Evolutionary conservation across 2,113 vertebrate species (phyloP), one percentile per base, ranked within the genome.

Genomic region (Oreochromis spilurus): DNA sequence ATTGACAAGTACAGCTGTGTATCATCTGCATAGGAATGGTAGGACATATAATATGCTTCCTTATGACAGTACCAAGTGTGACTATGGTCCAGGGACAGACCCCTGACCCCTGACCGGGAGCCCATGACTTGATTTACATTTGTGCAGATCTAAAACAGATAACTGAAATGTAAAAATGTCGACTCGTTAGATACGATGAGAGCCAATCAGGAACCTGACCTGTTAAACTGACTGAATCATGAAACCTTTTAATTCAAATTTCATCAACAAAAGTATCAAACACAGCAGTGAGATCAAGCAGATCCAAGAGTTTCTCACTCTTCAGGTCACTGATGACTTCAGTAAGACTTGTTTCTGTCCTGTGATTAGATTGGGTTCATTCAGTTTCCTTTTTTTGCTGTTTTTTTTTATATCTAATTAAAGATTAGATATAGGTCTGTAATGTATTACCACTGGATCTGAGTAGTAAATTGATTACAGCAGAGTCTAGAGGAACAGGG

Each of bases 161-260:
- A 26, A 57, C 1, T 26, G 21, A 57, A 9, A 57, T 2, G 24
- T 57, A 5, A 58, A 26, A 16, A 16, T 57, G 55, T 29, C 0
- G 2, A 29, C 24, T 58, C 13, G 14, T 8, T 29, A 29, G 7
- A 29, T 29, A 0, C 13, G 24, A 0, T 5, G 7, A 58, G 7
- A 57, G 24, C 13, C 13, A 3, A 57, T 57, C 55, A 57, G 55
- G 55, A 57, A 16, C 7, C 55, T 53, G 50, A 53, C 9, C 50
- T 57, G 24, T 16, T 57, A 57, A 57, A 57, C 54, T 14, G 54
- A 57, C 12, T 57, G 54, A 57, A 29, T 57, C 55, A 16, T 29
- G 1, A 58, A 58, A 1, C 24, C 55, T 57, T 8, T 57, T 8
- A 0, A 57, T 57, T 57, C 24, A 57, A 26, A 4, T 0, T 24